phyloP scores from a whole-genome alignment of 2,113 vertebrate species.

The Cottus gobio region DNA sequence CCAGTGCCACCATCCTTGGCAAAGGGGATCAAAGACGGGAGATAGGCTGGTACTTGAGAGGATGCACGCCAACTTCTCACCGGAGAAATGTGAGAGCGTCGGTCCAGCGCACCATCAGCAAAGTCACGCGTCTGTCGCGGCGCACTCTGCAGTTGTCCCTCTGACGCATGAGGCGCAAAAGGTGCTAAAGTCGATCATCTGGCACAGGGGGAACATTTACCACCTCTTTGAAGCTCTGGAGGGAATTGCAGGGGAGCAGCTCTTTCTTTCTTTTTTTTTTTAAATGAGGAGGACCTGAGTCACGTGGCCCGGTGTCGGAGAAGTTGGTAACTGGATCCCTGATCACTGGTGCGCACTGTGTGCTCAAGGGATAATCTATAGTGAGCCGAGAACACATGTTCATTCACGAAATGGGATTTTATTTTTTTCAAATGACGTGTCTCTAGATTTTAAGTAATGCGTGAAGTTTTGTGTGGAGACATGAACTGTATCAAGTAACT shows the following conservation, averaged over 20 bases:
- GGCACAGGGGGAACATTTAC: conserved; percentile 45
- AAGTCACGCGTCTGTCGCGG: neutral
- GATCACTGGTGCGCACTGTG: conserved; percentile 38
- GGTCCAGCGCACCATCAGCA: conserved; percentile 31
- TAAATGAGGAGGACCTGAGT: conserved; percentile 74
- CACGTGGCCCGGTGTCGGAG: conserved; percentile 75
- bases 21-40: conserved; percentile 27
- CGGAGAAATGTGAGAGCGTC: neutral
- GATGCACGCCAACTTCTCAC: conserved; percentile 27
- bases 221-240: conserved; percentile 61
- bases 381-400: neutral
- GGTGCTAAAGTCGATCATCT: conserved; percentile 62
- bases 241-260: conserved; percentile 60
- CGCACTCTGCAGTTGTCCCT: conserved; percentile 5
- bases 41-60: neutral
- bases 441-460: neutral
- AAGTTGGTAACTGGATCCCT: conserved; percentile 71
- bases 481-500: conserved; percentile 22
- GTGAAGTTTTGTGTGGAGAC: neutral
- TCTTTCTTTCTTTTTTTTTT: conserved; percentile 30
- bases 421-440: neutral
- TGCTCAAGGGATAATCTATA: conserved; percentile 10
- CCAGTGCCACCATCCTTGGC: conserved; percentile 63
- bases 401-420: neutral
- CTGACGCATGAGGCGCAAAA: conserved; percentile 52